Conservation (phyloP, 2,888 invertebrate genomes). For the Bruchidius siliquastri region DNA sequence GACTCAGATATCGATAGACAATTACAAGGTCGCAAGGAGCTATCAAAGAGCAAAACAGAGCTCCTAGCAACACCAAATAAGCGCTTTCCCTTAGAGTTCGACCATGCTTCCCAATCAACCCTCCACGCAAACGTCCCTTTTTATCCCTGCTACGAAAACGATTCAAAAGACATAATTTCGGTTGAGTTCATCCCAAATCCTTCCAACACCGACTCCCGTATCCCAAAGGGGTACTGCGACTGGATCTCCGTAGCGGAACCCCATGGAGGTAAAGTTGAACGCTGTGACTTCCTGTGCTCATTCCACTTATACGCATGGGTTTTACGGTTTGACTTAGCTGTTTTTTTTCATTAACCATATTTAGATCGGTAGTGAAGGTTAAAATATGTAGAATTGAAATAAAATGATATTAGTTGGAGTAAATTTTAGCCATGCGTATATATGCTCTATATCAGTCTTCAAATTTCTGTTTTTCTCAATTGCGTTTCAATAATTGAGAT, state of each 20-base stretch:
- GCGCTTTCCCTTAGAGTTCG: constrained; percentile 39
- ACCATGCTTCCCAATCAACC: constrained; percentile 27
- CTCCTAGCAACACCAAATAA: constrained; percentile 35
- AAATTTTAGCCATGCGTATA: too few relatives aligned
- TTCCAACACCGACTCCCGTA: constrained; percentile 23
- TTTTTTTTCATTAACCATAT: constrained; percentile 31
- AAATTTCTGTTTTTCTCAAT: too few relatives aligned
- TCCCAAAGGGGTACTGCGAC: constrained; percentile 46
- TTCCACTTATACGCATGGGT: constrained; percentile 42
- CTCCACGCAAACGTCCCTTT: constrained; percentile 43
- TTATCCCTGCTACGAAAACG: constrained; percentile 37
- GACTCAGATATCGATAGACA: constrained; percentile 25
- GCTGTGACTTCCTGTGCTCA: background rate
- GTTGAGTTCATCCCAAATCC: constrained; percentile 28
- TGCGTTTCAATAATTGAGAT: too few relatives aligned
- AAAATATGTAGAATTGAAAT: too few relatives aligned
- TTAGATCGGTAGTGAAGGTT: too few relatives aligned
- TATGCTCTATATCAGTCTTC: too few relatives aligned
- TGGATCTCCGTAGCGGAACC: constrained; percentile 40
- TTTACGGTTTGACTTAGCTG: constrained; percentile 29
- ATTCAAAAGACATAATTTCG: constrained; percentile 16
- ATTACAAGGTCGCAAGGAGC: constrained; percentile 26
- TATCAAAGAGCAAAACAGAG: constrained; percentile 34
- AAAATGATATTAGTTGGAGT: too few relatives aligned
- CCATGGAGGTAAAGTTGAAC: constrained; percentile 40